A percentile compares a stretch with the other conserved stretches of the same genome.
These are phyloP conservation scores for Steinernema hermaphroditum DNA, from an alignment of 2,888 invertebrate species.

Conservation along the genomic window DNA sequence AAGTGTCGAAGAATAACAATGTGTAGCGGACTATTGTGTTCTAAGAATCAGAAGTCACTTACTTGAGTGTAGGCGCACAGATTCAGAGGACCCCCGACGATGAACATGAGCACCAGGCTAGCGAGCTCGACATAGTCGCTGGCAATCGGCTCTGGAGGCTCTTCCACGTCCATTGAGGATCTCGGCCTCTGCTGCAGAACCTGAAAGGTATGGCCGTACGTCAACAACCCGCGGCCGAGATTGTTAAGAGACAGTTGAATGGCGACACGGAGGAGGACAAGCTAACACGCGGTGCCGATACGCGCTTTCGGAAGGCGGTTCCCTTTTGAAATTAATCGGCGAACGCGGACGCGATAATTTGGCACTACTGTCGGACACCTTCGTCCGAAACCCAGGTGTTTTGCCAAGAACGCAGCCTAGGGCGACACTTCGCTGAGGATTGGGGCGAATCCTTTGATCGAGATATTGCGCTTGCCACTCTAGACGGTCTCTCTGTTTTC, in stretches of 20 bases:
- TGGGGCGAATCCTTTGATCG: no score
- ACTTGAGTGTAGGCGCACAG: slow-evolving; percentile 65
- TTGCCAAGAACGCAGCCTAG: no score
- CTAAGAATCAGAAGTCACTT: no score
- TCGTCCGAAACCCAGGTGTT: neutral
- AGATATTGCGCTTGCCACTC: neutral
- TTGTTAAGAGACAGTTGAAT: no score
- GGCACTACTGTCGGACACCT: neutral
- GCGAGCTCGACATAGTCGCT: slow-evolving; percentile 64
- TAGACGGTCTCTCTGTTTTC: neutral
- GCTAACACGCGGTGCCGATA: neutral
- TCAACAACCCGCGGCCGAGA: neutral
- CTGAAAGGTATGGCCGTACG: slow-evolving; percentile 7
- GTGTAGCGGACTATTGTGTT: no score
- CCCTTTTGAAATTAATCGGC: slow-evolving; percentile 18
- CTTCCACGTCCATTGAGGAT: slow-evolving; percentile 35
- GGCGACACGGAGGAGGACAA: neutral
- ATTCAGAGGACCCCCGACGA: slow-evolving; percentile 65
- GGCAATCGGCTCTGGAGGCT: slow-evolving; percentile 60
- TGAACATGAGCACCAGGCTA: slow-evolving; percentile 54
- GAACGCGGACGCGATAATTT: neutral
- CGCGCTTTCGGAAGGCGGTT: slow-evolving; percentile 17
- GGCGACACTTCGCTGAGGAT: no score
- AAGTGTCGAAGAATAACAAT: no score
- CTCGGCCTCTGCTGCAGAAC: neutral